Conservation (phyloP, 2,888 invertebrate genomes). For the Amphipyra tragopoginis region DNA sequence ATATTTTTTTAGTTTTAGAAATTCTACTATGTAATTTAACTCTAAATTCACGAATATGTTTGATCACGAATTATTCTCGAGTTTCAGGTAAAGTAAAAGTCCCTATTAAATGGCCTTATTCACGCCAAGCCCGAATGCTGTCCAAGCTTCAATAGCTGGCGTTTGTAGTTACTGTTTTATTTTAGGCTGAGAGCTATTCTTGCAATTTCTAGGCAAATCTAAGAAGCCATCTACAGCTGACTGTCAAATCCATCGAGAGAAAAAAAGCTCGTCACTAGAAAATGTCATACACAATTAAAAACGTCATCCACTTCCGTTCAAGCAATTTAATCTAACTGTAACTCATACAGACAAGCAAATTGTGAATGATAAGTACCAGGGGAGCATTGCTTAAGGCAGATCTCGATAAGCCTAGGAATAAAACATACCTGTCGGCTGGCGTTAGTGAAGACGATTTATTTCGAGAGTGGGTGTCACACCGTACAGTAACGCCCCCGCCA, state of each 20-base stretch:
- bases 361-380: conserved; percentile 49
- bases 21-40: not conserved
- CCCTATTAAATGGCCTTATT: too few relatives aligned
- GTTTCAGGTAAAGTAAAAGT: too few relatives aligned
- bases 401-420: conserved; percentile 51
- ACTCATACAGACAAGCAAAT: conserved; percentile 38
- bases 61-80: too few relatives aligned
- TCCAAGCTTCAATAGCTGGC: too few relatives aligned
- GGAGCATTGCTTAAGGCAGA: conserved; percentile 40
- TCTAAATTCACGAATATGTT: too few relatives aligned
- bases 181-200: not conserved
- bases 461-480: conserved; percentile 57
- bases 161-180: not conserved
- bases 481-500: conserved; percentile 49
- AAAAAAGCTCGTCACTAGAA: conserved; percentile 3
- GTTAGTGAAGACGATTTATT: conserved; percentile 55
- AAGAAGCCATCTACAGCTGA: not conserved
- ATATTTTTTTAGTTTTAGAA: not conserved
- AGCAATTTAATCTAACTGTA: conserved; percentile 25
- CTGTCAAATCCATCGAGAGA: not conserved
- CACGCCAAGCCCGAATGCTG: too few relatives aligned
- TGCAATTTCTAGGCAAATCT: too few relatives aligned
- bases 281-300: conserved; percentile 32
- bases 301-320: conserved; percentile 35
- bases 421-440: conserved; percentile 47